Conservation (phyloP, 1,140 invertebrate genomes). For the Lamellibrachia luymesi region DNA sequence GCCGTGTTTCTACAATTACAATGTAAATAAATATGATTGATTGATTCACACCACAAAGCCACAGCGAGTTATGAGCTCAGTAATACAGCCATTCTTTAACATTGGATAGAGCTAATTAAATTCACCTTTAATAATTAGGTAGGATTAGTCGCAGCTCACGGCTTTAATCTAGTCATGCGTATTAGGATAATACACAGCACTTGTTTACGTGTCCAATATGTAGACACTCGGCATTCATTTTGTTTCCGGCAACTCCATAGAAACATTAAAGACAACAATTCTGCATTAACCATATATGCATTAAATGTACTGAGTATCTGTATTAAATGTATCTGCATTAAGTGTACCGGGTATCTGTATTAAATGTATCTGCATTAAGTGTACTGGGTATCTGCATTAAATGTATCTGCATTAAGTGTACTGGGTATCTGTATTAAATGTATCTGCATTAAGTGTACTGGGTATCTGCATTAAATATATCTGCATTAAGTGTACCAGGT, state of each 20-base stretch:
- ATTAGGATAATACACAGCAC: background rate
- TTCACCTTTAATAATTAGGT: background rate
- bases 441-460: too few relatives aligned
- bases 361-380: too few relatives aligned
- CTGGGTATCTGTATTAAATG: too few relatives aligned
- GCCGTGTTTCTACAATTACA: background rate
- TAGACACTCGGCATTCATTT: background rate
- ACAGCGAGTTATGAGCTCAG: background rate
- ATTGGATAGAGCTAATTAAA: background rate
- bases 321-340: background rate
- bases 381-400: too few relatives aligned
- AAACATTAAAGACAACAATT: background rate
- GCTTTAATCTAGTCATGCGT: background rate
- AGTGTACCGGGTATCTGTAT: too few relatives aligned
- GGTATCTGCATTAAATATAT: too few relatives aligned
- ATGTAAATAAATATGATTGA: background rate
- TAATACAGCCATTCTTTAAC: background rate
- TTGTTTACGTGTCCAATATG: background rate
- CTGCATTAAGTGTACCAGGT: too few relatives aligned
- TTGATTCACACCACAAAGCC: background rate
- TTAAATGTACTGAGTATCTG: background rate
- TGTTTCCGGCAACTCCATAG: background rate
- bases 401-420: too few relatives aligned
- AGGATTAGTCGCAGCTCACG: background rate
- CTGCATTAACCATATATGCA: background rate